Base-by-base conservation (phyloP, 2,113 vertebrate species). In the Scalopus aquaticus region DNA sequence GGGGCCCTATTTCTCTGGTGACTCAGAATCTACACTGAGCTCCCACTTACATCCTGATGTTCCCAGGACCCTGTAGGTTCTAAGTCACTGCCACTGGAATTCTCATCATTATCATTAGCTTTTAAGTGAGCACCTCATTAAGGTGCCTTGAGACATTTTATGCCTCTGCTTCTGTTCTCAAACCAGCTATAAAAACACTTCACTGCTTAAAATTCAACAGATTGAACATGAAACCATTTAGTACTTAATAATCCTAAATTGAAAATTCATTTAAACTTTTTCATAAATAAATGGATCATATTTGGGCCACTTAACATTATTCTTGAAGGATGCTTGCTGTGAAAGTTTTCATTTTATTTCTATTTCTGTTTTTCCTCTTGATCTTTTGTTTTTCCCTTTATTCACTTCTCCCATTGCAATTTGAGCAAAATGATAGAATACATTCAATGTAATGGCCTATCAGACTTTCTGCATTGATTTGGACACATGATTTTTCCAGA, bases 81-180 rank as follows among this genome's bases (percentile, higher is more conserved):
- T 95, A 80, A 6, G 42, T 95, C 90, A 72, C 74, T 85, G 92
- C 32, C 91, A 74, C 51, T 90, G 83, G 93, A 82, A 94, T 76
- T 88, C 88, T 87, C 87, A 86, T 84, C 32, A 16, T 81, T 96
- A 91, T 76, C 83, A 86, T 35, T 77, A 62, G 32, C 46, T 77
- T 81, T 79, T 37, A 91, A 82, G 12, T 73, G 67, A 65, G 49
- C 35, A 86, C 24, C 28, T 96, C 72, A 91, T 97, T 95, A 96
- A 89, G 8, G 56, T 93, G 62, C 65, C 96, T 76, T 90, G 85
- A 94, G 20, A 73, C 93, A 95, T 77, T 46, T 83, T 65, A 46
- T 20, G 15, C 32, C 74, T 91, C 51, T 94, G 3, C 24, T 91
- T n/a, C 62, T 91, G 12, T 78, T 95, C 39, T 42, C 94, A 85